Conservation (phyloP, 2,888 invertebrate genomes). For the Drosophila putrida region DNA sequence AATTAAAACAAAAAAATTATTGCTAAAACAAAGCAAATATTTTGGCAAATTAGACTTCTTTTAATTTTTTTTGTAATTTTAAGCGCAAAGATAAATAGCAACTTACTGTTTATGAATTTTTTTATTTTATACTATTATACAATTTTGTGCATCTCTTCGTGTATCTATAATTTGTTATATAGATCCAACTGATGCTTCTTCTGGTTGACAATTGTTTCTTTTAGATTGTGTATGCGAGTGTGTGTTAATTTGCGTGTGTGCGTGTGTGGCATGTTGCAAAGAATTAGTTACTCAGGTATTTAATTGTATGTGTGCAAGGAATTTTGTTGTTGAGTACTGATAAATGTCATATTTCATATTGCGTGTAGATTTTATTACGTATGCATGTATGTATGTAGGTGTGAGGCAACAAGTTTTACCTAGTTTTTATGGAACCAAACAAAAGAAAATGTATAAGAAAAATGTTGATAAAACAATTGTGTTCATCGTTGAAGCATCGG, state of each 20-base stretch:
- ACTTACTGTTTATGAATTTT: conserved; percentile 13
- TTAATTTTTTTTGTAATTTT: conserved; percentile 5
- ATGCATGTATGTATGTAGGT: conserved; percentile 22
- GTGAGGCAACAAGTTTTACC: conserved; percentile 17
- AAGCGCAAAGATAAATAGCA: conserved; percentile 13
- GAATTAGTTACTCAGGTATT: conserved; percentile 57
- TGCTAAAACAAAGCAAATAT: conserved; percentile 1
- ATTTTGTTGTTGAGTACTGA: conserved; percentile 38
- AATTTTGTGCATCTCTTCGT: conserved; percentile 19
- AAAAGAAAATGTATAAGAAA: background rate
- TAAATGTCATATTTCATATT: conserved; percentile 14
- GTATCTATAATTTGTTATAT: conserved; percentile 43
- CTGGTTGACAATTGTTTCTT: conserved; percentile 14
- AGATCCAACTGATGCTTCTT: conserved; percentile 16
- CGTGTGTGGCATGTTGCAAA: background rate
- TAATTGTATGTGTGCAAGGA: conserved; percentile 28
- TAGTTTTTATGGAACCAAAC: conserved; percentile 34
- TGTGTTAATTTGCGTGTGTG: background rate
- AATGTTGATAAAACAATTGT: conserved; percentile 17
- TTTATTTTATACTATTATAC: conserved; percentile 11
- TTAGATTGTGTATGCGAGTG: background rate
- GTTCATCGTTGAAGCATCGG: conserved; percentile 18
- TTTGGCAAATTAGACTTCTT: conserved; percentile 11
- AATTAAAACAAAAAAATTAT: conserved; percentile 10
- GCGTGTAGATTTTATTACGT: conserved; percentile 22